Conservation (phyloP, 2,113 vertebrate species). For the Progne subis region DNA sequence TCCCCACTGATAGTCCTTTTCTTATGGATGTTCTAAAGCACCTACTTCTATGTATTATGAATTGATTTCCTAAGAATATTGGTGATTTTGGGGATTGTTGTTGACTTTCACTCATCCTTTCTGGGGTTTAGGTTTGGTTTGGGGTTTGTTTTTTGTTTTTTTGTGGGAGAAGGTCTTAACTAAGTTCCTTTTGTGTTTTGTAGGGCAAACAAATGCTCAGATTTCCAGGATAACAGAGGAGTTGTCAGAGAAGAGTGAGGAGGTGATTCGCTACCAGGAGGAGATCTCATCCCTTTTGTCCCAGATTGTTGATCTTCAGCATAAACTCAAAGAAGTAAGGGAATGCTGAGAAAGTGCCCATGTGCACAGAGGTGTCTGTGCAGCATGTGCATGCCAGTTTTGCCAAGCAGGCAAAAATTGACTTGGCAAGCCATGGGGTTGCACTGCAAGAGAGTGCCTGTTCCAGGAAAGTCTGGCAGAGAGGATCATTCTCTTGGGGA, state of each 20-base stretch:
- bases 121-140: background rate
- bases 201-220: conserved; percentile 94
- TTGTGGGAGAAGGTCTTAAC: background rate
- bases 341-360: background rate
- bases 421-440: background rate
- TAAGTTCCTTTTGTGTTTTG: background rate
- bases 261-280: conserved; percentile 90
- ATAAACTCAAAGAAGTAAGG: conserved; percentile 88
- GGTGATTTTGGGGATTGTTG: background rate
- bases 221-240: conserved; percentile 91
- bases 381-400: background rate
- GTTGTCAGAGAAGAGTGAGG: conserved; percentile 89
- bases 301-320: conserved; percentile 94
- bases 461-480: background rate
- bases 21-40: background rate
- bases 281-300: conserved; percentile 92
- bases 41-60: background rate
- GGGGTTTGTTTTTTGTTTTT: background rate
- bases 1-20: background rate
- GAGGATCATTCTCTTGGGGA: background rate
- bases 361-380: background rate
- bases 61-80: background rate
- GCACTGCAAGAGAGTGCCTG: background rate
- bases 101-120: background rate
- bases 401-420: background rate